Percentiles rank a stretch among this genome's conserved stretches.
Evolutionary conservation across 2,797 vertebrate genomes (phyloP).

Genomic region (Tokudaia muenninki): DNA sequence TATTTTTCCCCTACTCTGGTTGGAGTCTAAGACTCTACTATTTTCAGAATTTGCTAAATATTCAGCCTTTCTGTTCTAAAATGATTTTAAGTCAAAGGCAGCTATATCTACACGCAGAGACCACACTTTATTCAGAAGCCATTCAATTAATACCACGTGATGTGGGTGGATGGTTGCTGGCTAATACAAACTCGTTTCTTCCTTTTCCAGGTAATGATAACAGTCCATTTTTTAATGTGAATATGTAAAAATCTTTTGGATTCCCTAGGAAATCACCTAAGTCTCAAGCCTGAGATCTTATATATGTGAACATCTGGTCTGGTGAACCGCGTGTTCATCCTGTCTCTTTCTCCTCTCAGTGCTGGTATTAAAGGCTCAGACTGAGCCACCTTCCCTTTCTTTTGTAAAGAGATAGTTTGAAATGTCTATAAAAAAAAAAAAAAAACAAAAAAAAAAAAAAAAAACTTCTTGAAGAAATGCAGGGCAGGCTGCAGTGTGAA

Average conservation of each 20-base stretch:
- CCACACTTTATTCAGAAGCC: background rate
- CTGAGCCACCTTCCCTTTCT: conserved; percentile 59
- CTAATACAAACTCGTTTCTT: conserved; percentile 24
- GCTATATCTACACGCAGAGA: conserved; percentile 17
- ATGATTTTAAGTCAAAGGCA: conserved; percentile 65
- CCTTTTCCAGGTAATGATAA: conserved; percentile 41
- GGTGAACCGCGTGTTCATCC: background rate
- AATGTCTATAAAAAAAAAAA: conserved; percentile 76
- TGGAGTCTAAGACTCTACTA: conserved; percentile 56
- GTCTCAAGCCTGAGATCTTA: conserved; percentile 27
- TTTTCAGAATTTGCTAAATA: conserved; percentile 78
- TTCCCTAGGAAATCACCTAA: conserved; percentile 34
- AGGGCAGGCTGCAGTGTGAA: conserved; percentile 85
- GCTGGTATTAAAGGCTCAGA: conserved; percentile 19
- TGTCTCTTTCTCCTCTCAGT: background rate
- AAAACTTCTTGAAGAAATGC: conserved; percentile 84
- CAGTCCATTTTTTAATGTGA: conserved; percentile 20
- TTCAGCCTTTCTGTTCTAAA: conserved; percentile 72
- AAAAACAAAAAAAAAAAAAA: no score
- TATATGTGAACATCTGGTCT: conserved; percentile 16
- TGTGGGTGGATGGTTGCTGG: background rate
- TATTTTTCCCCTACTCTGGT: conserved; percentile 55
- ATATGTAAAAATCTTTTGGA: conserved; percentile 28
- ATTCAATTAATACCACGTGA: conserved; percentile 33
- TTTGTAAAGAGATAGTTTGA: conserved; percentile 80